Conservation (phyloP, 2,113 vertebrate species). For the Leucopsar rothschildi region DNA sequence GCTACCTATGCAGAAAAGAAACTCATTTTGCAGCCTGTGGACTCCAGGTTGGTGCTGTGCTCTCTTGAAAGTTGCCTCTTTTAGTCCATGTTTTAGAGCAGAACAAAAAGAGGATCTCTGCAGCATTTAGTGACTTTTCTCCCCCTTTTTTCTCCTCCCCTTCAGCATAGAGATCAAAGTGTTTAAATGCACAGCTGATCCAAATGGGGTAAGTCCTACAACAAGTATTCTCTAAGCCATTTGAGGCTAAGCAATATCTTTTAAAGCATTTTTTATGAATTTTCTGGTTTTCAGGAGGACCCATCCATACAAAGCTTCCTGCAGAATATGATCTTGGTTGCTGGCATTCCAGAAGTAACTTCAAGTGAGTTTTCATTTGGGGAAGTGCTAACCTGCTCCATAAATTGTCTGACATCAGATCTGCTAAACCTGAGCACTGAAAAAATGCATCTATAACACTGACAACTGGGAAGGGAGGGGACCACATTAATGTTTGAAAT, state of each 20-base stretch:
- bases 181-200: slow-evolving; percentile 15
- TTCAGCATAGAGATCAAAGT: slow-evolving; percentile 45
- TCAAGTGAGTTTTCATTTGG: slow-evolving; percentile 69
- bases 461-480: neutral
- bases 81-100: neutral
- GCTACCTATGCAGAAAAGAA: slow-evolving; percentile 79
- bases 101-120: neutral
- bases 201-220: slow-evolving; percentile 30
- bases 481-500: neutral
- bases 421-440: neutral
- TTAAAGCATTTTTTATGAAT: neutral
- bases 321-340: slow-evolving; percentile 63
- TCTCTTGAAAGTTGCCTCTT: neutral
- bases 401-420: neutral
- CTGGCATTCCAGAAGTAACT: slow-evolving; percentile 77
- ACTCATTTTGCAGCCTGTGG: slow-evolving; percentile 56
- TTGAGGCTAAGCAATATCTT: neutral
- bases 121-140: neutral
- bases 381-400: neutral
- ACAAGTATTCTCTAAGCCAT: neutral
- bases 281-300: slow-evolving; percentile 47
- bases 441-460: neutral
- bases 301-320: slow-evolving; percentile 59
- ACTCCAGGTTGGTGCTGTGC: slow-evolving; percentile 52
- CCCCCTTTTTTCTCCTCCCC: fast-evolving